These are phyloP conservation scores for Temnopleurus reevesii DNA, from an alignment of 53 echinoderm and acorn worm species.

Conservation along the genomic window DNA sequence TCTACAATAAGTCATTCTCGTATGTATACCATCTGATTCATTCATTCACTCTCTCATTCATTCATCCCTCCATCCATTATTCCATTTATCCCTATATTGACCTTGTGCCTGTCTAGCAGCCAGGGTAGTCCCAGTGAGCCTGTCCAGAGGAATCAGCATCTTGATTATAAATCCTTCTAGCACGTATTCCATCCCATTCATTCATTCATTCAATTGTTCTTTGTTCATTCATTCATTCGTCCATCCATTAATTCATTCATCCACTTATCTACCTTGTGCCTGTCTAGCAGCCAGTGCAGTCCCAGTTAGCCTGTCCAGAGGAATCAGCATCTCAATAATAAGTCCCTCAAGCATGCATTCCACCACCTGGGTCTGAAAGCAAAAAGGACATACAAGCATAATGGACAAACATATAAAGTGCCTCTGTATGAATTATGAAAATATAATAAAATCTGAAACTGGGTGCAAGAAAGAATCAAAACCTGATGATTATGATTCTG, in stretches of 20 bases:
- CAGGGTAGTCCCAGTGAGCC: slow-evolving; percentile 78
- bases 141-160: slow-evolving; percentile 73
- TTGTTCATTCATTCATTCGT: too few species aligned
- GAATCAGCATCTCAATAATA: slow-evolving; percentile 69
- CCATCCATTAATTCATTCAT: too few species aligned
- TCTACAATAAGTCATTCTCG: slow-evolving; percentile 71
- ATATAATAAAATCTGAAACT: too few species aligned
- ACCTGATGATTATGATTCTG: too few species aligned
- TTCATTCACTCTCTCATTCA: too few species aligned
- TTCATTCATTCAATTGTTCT: too few species aligned
- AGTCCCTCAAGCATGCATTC: slow-evolving; percentile 68
- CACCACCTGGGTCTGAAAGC: slow-evolving; percentile 66
- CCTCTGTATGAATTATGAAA: too few species aligned
- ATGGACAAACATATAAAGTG: too few species aligned
- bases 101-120: slow-evolving; percentile 84
- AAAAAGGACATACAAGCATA: not conserved
- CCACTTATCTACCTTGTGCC: slow-evolving; percentile 65
- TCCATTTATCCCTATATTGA: too few species aligned
- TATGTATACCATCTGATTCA: too few species aligned
- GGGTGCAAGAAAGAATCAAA: too few species aligned
- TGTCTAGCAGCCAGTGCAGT: slow-evolving; percentile 84
- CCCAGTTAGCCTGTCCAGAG: slow-evolving; percentile 78
- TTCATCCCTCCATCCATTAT: too few species aligned
- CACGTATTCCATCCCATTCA: slow-evolving; percentile 57
- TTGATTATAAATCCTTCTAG: slow-evolving; percentile 73